These are phyloP conservation scores for Meloidogyne chitwoodi DNA, from an alignment of 1,140 invertebrate genomes.

Conservation along the genomic window DNA sequence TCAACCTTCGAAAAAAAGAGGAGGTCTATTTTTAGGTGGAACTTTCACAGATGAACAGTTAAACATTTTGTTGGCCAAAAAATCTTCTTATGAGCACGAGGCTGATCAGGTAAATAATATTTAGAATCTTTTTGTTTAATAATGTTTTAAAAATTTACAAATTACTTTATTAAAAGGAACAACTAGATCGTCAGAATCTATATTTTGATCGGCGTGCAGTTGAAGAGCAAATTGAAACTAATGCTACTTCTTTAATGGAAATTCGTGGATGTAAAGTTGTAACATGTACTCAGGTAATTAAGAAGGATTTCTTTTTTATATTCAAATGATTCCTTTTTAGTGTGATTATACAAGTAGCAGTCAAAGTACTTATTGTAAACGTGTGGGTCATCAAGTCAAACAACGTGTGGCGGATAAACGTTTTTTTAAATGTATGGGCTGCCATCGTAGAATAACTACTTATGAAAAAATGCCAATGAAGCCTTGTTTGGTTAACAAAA, in stretches of 20 bases:
- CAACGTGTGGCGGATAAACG: slow-evolving; percentile 41
- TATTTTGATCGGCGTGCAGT: slow-evolving; percentile 34
- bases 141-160: not conserved
- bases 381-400: slow-evolving; percentile 23
- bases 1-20: not conserved
- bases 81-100: slow-evolving; percentile 32
- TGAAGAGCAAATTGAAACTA: slow-evolving; percentile 41
- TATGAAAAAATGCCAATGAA: slow-evolving; percentile 41
- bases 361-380: slow-evolving; percentile 30
- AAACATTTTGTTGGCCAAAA: slow-evolving; percentile 28
- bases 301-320: too few species aligned
- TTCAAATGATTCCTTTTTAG: slow-evolving; percentile 5
- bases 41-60: slow-evolving; percentile 34
- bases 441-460: slow-evolving; percentile 25
- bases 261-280: slow-evolving; percentile 43
- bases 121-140: too few species aligned
- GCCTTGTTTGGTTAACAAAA: slow-evolving; percentile 37
- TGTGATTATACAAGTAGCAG: slow-evolving; percentile 32
- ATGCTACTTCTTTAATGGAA: slow-evolving; percentile 40
- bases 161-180: slow-evolving; percentile 8
- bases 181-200: slow-evolving; percentile 24
- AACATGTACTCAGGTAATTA: slow-evolving; percentile 36
- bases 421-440: slow-evolving; percentile 43
- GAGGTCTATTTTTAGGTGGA: not conserved
- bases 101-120: slow-evolving; percentile 20